Evolutionary conservation across 2,888 invertebrate species (phyloP), one percentile per base, ranked within the genome.

Genomic region (Dendrolimus pini): DNA sequence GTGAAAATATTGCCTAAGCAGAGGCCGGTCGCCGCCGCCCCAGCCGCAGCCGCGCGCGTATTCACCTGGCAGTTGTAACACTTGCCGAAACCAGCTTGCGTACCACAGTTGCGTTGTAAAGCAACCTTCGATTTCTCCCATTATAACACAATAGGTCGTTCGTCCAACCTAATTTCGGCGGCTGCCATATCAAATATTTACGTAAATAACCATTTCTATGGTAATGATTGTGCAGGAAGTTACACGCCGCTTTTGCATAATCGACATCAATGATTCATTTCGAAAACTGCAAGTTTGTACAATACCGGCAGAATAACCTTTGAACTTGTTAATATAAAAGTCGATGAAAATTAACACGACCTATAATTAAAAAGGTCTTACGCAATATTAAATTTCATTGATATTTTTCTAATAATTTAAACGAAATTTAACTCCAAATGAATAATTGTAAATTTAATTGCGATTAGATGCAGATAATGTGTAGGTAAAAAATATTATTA

Each of bases 121-220:
- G 70, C 65, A 67, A 71, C 83, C 87, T 84, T 85, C 83, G 82
- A 84, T 85, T 83, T 83, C 80, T 75, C 78, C 75, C 77, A 78
- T 83, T 82, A 78, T 77, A 78, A 77, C 78, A 79, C 71, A 73
- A 72, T 69, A 64, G 79, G 72, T 69, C 69, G 69, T 75, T 76
- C 77, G 80, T 75, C 75, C 80, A 82, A 80, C 76, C 69, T 70
- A 74, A 78, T 73, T 74, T 72, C 65, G 72, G 74, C 68, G 68
- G 69, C 72, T 60, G 70, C 67, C 63, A 62, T 66, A 55, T 60
- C 70, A 61, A 77, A 74, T 68, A 72, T 78, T 78, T 74, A 68
- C 66, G 65, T 67, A 71, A 75, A 71, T 66, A 60, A 61, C 61
- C 60, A 66, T 71, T 69, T 69, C 64, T 59, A 64, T 65, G 62